Percentiles rank a stretch among this genome's conserved stretches.
These are phyloP conservation scores for Helarctos malayanus DNA, from an alignment of 2,797 vertebrate species.

Conservation along the genomic window DNA sequence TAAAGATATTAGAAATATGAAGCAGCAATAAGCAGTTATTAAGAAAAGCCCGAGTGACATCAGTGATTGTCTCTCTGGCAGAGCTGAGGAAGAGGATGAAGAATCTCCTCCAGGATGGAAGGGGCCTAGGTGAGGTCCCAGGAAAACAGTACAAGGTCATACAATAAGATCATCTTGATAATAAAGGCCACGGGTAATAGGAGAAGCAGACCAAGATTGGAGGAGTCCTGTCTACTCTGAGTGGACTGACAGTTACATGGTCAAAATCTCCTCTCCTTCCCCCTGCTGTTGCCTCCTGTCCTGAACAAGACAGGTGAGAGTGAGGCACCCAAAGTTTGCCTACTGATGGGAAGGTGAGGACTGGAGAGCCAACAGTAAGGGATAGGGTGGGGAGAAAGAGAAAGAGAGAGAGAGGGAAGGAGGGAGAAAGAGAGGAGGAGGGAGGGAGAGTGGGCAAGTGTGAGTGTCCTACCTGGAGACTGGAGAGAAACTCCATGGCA, in stretches of 20 bases:
- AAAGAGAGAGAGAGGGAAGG: neutral
- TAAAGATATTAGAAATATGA: slow-evolving; percentile 32
- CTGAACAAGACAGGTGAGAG: neutral
- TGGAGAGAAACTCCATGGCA: neutral
- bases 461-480: neutral
- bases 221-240: neutral
- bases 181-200: neutral
- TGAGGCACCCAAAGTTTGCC: neutral
- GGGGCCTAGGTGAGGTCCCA: neutral
- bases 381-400: neutral
- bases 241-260: neutral
- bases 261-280: neutral
- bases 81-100: neutral
- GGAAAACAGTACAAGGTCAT: neutral
- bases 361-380: neutral
- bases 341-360: neutral
- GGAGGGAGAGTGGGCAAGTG: neutral
- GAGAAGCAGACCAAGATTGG: neutral
- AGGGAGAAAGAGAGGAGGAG: neutral
- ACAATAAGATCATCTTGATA: neutral
- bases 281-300: neutral
- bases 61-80: neutral
- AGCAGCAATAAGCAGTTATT: slow-evolving; percentile 39
- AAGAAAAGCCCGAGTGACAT: neutral
- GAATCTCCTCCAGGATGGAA: neutral